phyloP scores from a whole-genome alignment of 1,140 invertebrate species.

The Tetramorium parvispinum region DNA sequence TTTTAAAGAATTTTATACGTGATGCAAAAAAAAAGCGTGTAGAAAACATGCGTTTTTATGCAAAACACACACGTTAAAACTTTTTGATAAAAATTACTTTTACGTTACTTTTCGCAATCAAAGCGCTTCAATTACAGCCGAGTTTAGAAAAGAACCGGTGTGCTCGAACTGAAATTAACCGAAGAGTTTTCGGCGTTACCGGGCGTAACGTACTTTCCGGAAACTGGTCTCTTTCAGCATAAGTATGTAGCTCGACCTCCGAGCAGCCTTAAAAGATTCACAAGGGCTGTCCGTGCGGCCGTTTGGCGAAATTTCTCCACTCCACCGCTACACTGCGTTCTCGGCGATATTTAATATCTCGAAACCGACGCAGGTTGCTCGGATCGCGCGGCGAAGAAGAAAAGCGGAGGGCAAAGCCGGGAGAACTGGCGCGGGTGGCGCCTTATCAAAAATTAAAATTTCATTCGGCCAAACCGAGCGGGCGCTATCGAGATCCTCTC shows the following conservation, averaged over 20 bases:
- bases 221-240: constrained; percentile 48
- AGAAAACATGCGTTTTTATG: background rate
- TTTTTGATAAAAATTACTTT: background rate
- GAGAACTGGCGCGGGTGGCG: constrained; percentile 63
- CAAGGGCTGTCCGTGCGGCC: constrained; percentile 24
- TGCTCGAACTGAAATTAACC: constrained; percentile 4
- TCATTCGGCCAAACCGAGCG: constrained; percentile 78
- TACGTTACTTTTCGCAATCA: background rate
- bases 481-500: constrained; percentile 70
- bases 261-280: constrained; percentile 61
- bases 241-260: constrained; percentile 20
- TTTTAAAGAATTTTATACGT: background rate
- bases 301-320: constrained; percentile 44
- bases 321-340: constrained; percentile 30
- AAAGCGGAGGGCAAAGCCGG: constrained; percentile 59
- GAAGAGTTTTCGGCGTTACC: constrained; percentile 12
- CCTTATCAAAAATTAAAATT: constrained; percentile 85
- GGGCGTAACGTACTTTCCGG: constrained; percentile 17
- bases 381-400: constrained; percentile 26
- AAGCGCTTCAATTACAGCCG: background rate
- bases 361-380: constrained; percentile 65
- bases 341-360: constrained; percentile 81
- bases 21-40: background rate
- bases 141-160: background rate
- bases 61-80: background rate